phyloP scores from a whole-genome alignment of 2,797 vertebrate species.

The Enteromius anoplus region DNA sequence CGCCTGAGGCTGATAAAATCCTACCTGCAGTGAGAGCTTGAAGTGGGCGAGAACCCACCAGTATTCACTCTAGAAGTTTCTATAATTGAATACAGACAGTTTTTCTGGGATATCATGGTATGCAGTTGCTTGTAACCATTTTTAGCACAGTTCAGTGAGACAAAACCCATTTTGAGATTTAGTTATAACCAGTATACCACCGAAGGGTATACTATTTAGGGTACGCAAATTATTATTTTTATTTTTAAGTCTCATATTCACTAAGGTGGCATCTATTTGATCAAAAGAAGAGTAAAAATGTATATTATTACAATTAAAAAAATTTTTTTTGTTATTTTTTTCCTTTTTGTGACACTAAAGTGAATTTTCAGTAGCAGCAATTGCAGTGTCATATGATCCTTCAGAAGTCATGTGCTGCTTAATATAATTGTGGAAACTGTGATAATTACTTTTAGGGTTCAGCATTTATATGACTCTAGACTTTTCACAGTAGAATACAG shows the following conservation, averaged over 20 bases:
- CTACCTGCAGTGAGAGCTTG: neutral
- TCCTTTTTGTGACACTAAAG: too few species aligned
- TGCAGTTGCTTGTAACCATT: neutral
- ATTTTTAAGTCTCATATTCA: neutral
- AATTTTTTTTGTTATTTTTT: neutral
- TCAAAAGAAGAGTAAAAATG: neutral
- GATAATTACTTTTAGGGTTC: neutral
- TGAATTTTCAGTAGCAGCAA: neutral
- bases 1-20: neutral
- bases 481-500: neutral
- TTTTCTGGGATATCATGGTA: neutral
- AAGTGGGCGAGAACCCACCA: neutral
- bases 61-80: neutral
- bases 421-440: neutral
- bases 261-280: neutral
- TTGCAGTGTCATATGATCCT: neutral
- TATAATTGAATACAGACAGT: neutral
- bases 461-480: neutral
- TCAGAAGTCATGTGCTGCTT: too few species aligned
- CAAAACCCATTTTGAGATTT: neutral
- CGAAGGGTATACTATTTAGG: neutral
- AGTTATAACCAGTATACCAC: too few species aligned
- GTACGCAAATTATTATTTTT: neutral
- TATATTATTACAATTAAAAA: neutral
- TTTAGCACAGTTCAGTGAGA: neutral